Percentiles rank a stretch among this genome's conserved stretches.
Conservation (phyloP, 2,888 invertebrate species). For the Stenolophus ochropezus region DNA sequence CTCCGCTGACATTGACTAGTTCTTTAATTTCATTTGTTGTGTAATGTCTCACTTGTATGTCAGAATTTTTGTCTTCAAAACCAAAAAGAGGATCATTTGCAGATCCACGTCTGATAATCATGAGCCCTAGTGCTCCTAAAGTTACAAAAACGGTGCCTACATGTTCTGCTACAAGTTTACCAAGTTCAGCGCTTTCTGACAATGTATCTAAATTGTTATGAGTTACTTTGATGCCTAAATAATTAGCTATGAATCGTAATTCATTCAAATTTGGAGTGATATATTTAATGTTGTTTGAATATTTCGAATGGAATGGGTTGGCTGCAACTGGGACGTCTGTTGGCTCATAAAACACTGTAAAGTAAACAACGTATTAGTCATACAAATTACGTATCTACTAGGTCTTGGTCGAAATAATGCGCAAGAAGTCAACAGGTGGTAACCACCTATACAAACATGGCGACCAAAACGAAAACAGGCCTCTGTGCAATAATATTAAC, state of each 20-base stretch:
- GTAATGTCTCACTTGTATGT: slow-evolving; percentile 71
- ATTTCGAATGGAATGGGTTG: slow-evolving; percentile 79
- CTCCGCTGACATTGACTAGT: slow-evolving; percentile 86
- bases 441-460: slow-evolving; percentile 70
- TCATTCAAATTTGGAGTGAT: slow-evolving; percentile 90
- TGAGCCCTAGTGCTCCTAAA: slow-evolving; percentile 77
- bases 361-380: slow-evolving; percentile 43
- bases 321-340: slow-evolving; percentile 86
- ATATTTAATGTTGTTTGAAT: slow-evolving; percentile 75
- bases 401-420: slow-evolving; percentile 43
- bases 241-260: slow-evolving; percentile 80
- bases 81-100: slow-evolving; percentile 66
- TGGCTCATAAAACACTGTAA: slow-evolving; percentile 93
- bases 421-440: slow-evolving; percentile 50
- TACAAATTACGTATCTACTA: neutral
- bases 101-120: slow-evolving; percentile 72
- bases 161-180: slow-evolving; percentile 71
- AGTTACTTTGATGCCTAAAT: slow-evolving; percentile 70
- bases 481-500: slow-evolving; percentile 81
- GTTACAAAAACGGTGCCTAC: slow-evolving; percentile 79
- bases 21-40: slow-evolving; percentile 70
- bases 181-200: slow-evolving; percentile 69
- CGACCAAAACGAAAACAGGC: slow-evolving; percentile 80
- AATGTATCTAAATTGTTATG: slow-evolving; percentile 66
- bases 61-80: slow-evolving; percentile 37